phyloP scores from a whole-genome alignment of 2,113 vertebrate species.

The Apus apus region DNA sequence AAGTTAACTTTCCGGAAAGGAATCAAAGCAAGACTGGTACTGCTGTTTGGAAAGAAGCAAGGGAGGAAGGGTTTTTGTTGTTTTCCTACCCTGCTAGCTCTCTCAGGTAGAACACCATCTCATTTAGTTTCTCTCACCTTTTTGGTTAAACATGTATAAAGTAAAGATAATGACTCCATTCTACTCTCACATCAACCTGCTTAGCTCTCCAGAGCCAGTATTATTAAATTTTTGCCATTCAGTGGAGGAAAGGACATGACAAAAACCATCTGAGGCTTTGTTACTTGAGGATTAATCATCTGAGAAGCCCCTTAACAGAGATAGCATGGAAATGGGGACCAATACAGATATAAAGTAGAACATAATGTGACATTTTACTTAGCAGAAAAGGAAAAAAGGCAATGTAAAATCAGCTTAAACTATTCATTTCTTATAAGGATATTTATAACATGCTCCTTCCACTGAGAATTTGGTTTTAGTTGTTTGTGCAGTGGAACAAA shows the following conservation, averaged over 20 bases:
- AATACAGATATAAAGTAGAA: not conserved
- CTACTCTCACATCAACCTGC: not conserved
- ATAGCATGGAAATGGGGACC: not conserved
- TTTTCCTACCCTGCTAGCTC: not conserved
- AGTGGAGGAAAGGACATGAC: not conserved
- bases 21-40: not conserved
- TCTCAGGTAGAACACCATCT: not conserved
- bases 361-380: not conserved
- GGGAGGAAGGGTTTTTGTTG: not conserved
- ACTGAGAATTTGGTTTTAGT: not conserved
- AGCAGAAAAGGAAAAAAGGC: not conserved
- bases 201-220: not conserved
- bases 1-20: not conserved
- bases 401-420: not conserved
- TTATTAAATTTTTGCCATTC: conserved; percentile 8
- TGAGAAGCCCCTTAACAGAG: not conserved
- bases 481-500: not conserved
- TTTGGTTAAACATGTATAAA: not conserved
- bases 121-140: not conserved
- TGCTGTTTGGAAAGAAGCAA: fast-evolving
- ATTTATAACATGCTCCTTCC: not conserved
- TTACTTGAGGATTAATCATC: not conserved
- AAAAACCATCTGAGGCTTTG: not conserved
- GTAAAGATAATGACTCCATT: not conserved
- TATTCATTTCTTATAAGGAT: not conserved